Evolutionary conservation across 2,888 invertebrate species (phyloP).

Genomic region (Geotrupes spiniger): DNA sequence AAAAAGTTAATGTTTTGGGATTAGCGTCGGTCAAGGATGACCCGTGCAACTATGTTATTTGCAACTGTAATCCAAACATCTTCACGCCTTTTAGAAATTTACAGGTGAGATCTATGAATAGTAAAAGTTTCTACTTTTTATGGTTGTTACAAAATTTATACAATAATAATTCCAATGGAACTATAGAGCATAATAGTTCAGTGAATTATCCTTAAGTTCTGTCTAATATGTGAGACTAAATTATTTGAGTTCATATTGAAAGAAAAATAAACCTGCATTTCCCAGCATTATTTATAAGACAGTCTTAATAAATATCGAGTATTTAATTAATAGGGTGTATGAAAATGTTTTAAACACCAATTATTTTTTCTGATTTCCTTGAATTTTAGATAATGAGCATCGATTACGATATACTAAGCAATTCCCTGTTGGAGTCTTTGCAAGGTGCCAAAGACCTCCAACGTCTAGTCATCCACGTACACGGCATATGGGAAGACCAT

Average conservation of each 20-base stretch:
- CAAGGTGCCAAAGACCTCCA: slow-evolving; percentile 49
- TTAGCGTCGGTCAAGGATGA: slow-evolving; percentile 72
- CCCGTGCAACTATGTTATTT: slow-evolving; percentile 62
- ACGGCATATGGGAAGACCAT: slow-evolving; percentile 63
- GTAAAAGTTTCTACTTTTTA: no score
- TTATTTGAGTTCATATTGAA: no score
- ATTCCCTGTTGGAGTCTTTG: slow-evolving; percentile 49
- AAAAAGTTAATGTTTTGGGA: slow-evolving; percentile 61
- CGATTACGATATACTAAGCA: slow-evolving; percentile 57
- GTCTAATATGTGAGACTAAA: no score
- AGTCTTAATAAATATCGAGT: background rate
- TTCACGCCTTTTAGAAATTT: slow-evolving; percentile 60
- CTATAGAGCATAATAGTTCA: no score
- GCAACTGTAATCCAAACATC: slow-evolving; percentile 56
- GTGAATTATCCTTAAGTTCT: no score
- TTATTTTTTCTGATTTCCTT: no score
- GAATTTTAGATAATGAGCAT: slow-evolving; percentile 52
- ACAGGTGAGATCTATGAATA: slow-evolving; percentile 48
- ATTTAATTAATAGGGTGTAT: no score
- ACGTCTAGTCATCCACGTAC: slow-evolving; percentile 66
- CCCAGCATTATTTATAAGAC: no score
- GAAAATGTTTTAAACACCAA: no score
- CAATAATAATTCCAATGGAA: no score
- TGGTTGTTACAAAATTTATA: no score
- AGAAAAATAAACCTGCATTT: no score